Evolutionary conservation across 2,888 invertebrate species (phyloP), one percentile per base, ranked within the genome.

Genomic region (Rosalia funebris): DNA sequence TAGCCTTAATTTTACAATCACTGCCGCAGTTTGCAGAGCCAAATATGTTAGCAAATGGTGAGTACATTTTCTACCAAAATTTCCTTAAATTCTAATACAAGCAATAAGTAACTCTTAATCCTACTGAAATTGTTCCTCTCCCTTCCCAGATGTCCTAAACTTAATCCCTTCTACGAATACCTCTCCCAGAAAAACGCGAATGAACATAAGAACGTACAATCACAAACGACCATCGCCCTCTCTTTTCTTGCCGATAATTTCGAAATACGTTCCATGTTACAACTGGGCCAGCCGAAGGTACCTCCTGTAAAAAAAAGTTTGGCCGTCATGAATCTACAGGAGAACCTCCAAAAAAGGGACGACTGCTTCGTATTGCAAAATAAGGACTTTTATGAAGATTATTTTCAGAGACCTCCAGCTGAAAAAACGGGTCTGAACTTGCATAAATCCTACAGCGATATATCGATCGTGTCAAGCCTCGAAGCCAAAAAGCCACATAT

Each of bases 1-100:
- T 89, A 46, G 83, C 86, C 19, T 83, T 87, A 20, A 87, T 88
- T 68, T 67, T 80, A 41, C 74, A 76, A 44, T 73, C 74, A 59
- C 57, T 74, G 16, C 70, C 71, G 12, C 57, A 58, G 31, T 54
- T 64, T 45, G 41, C 55, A 39, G 59, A 61, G 20, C 46, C 46
- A 45, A 57, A 52, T 15, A 19, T 36, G 12, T 11, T 37, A 32
- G 45, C 60, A 31, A 59, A 61, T 15, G 72, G 73, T 73, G 62
- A 63, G 71, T 62, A n/a, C n/a, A n/a, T n/a, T n/a, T n/a, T n/a
- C n/a, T n/a, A n/a, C n/a, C 25, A 25, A 5, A 7, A 25, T 25
- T 25, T 25, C n/a, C n/a, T n/a, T n/a, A n/a, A n/a, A n/a, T n/a
- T n/a, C n/a, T n/a, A n/a, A n/a, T n/a, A n/a, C n/a, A n/a, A n/a